A percentile compares a stretch with the other conserved stretches of the same genome.
Evolutionary conservation across 2,888 invertebrate species (phyloP).

Genomic region (Polydrusus tereticollis): DNA sequence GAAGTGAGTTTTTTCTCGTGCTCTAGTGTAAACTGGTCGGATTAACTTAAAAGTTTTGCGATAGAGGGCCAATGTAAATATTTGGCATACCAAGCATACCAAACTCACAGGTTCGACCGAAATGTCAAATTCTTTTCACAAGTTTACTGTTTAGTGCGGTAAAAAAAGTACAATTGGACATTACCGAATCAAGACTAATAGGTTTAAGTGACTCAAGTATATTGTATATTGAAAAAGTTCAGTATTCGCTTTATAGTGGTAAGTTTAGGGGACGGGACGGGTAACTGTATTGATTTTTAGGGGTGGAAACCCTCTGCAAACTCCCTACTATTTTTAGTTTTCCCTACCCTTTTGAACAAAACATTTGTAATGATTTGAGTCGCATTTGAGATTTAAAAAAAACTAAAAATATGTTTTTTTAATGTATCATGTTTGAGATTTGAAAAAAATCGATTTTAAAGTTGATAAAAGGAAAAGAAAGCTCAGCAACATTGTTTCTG

Average conservation of each 20-base stretch:
- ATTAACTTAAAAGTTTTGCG: slow-evolving; percentile 68
- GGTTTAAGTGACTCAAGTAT: slow-evolving; percentile 12
- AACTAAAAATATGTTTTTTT: neutral
- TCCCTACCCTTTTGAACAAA: neutral
- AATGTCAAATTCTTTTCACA: slow-evolving; percentile 76
- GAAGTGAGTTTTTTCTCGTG: slow-evolving; percentile 39
- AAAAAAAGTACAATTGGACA: slow-evolving; percentile 53
- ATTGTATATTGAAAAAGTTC: neutral
- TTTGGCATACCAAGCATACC: slow-evolving; percentile 78
- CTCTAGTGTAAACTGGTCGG: slow-evolving; percentile 46
- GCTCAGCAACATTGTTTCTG: slow-evolving; percentile 37
- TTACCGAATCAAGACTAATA: slow-evolving; percentile 12
- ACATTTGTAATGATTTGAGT: neutral
- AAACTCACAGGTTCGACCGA: slow-evolving; percentile 78
- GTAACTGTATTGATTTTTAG: slow-evolving; percentile 47
- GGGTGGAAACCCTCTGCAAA: slow-evolving; percentile 40
- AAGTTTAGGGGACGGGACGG: slow-evolving; percentile 22
- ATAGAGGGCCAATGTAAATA: slow-evolving; percentile 76
- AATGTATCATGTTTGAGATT: slow-evolving; percentile 17
- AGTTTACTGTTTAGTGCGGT: slow-evolving; percentile 66
- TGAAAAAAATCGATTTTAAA: slow-evolving; percentile 9
- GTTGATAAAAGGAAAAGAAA: slow-evolving; percentile 32
- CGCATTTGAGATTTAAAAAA: neutral
- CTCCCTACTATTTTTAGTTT: neutral
- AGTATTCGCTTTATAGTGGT: slow-evolving; percentile 22